phyloP scores from a whole-genome alignment of 2,113 vertebrate species.

The Pygoscelis antarcticus region DNA sequence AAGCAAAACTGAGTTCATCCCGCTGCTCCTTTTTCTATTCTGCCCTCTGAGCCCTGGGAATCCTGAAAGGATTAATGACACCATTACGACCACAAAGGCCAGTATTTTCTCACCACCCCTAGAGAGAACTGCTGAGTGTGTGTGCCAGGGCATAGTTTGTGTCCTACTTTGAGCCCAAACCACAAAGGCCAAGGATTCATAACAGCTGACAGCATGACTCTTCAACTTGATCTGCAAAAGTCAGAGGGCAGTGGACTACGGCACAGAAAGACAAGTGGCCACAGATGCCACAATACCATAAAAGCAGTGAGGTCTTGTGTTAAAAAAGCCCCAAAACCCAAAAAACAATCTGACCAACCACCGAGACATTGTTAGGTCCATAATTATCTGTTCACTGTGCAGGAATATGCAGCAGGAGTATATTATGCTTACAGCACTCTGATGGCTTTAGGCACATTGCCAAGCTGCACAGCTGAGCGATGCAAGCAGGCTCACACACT shows the following conservation, averaged over 20 bases:
- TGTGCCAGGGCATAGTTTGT: too few species aligned
- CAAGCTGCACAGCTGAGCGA: neutral
- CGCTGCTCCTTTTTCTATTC: neutral
- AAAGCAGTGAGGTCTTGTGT: neutral
- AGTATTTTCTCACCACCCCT: neutral
- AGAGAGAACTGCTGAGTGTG: neutral
- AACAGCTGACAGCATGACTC: neutral
- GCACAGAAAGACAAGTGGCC: neutral
- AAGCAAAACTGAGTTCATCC: neutral
- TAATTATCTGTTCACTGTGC: neutral
- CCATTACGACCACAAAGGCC: neutral
- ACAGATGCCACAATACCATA: neutral
- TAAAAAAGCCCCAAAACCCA: neutral
- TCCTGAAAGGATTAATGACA: neutral
- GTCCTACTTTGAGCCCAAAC: neutral
- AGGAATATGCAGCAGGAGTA: neutral
- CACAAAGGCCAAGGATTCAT: neutral
- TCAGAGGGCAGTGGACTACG: neutral
- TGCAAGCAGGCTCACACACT: neutral
- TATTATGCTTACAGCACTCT: neutral
- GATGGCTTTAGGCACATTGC: accelerated
- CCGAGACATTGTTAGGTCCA: neutral
- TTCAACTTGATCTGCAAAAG: neutral
- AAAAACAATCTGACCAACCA: neutral
- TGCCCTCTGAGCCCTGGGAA: neutral